phyloP scores from a whole-genome alignment of 2,797 vertebrate genomes.

The Perodicticus potto region DNA sequence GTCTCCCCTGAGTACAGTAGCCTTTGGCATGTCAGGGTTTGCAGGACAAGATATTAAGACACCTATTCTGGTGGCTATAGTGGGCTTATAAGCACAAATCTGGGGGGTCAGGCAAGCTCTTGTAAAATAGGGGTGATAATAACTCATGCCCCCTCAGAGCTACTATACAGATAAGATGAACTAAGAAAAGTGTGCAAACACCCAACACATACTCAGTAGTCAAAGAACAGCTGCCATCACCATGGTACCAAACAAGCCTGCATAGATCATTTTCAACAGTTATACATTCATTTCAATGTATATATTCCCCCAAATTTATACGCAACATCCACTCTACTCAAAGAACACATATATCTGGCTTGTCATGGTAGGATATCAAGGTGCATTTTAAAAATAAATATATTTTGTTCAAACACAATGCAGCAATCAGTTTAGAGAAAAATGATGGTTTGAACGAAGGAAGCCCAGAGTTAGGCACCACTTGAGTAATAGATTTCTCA shows the following conservation, averaged over 20 bases:
- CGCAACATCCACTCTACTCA: neutral
- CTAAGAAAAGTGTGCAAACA: neutral
- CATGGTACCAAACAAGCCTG: neutral
- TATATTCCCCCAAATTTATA: neutral
- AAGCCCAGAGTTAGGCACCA: neutral
- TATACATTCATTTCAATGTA: constrained; percentile 15
- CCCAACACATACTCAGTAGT: neutral
- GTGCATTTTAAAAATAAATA: constrained; percentile 9
- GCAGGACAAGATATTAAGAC: neutral
- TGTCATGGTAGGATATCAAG: neutral
- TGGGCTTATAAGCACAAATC: neutral
- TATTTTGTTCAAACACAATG: constrained; percentile 23
- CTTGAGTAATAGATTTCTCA: neutral
- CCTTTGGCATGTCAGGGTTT: neutral
- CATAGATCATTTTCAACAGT: neutral
- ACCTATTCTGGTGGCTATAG: neutral
- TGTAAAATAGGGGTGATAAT: neutral
- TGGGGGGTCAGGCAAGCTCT: neutral
- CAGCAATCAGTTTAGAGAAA: neutral
- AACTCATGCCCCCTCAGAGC: neutral
- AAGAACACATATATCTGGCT: neutral
- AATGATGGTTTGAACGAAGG: neutral
- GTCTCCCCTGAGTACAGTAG: neutral
- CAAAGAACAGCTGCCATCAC: neutral
- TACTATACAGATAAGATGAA: neutral